Evolutionary conservation across 2,113 vertebrate genomes (phyloP).

Genomic region (Otus sunia): DNA sequence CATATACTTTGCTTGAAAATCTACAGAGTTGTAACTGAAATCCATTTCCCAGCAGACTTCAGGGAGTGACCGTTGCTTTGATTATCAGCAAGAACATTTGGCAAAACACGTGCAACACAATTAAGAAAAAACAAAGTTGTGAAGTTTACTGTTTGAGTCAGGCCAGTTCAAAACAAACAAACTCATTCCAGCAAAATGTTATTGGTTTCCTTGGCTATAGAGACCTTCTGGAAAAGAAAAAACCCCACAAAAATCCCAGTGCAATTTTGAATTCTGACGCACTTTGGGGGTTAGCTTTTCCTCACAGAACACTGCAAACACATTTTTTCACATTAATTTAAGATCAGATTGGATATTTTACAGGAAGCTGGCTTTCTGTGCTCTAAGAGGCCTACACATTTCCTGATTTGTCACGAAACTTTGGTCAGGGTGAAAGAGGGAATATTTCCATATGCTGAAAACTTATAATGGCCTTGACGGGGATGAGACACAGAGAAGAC

Average conservation of each 20-base stretch:
- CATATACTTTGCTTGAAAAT: neutral
- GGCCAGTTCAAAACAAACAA: conserved; percentile 50
- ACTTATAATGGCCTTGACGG: neutral
- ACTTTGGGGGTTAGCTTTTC: conserved; percentile 8
- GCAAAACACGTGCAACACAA: conserved; percentile 20
- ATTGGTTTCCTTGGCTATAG: conserved; percentile 57
- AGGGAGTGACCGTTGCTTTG: neutral
- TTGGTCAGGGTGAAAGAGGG: neutral
- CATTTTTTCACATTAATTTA: neutral
- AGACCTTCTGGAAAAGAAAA: conserved; percentile 19
- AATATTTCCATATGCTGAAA: neutral
- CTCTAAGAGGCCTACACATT: neutral
- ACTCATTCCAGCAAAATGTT: conserved; percentile 46
- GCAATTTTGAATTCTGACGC: conserved; percentile 38
- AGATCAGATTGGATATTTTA: neutral
- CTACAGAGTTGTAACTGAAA: neutral
- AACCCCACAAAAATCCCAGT: neutral
- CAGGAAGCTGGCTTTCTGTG: conserved; percentile 23
- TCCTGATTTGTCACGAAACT: neutral
- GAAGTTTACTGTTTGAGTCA: conserved; percentile 52
- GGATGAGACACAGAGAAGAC: neutral
- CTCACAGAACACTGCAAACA: conserved; percentile 17
- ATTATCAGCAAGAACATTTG: conserved; percentile 43
- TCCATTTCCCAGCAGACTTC: fast-evolving
- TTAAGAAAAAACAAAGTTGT: conserved; percentile 48